Base-by-base conservation (phyloP, 2,888 invertebrate species). In the Chironomus riparius region DNA sequence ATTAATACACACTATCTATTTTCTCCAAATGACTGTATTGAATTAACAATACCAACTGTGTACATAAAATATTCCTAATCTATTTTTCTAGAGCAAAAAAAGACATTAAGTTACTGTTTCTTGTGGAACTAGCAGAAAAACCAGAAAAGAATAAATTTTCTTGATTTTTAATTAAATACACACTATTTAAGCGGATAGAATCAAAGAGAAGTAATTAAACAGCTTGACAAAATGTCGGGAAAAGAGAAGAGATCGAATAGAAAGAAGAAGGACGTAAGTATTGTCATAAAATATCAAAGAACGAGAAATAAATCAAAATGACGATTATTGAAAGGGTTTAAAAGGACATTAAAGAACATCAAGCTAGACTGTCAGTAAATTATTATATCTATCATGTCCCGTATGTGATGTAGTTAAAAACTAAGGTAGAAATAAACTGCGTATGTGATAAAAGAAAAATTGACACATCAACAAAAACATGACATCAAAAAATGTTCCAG, bases 401-500 rank as follows among this genome's bases (percentile, higher is more conserved):
- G 24, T 0, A 15, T 38, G 13, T 12, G 6, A 22, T 68, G 15
- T 3, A 4, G 3, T 5, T 22, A 69, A 38, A 2, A 50, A 56
- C 15, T 7, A 15, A 68, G 1, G 24, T 28, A 28, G n/a, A 28
- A 7, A 47, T n/a, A 12, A 18, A 73, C 21, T 73, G 47, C 68
- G 48, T 48, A 74, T 62, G 15, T 48, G 22, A 47, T 65, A 13
- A 22, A 24, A 65, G n/a, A 62, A 74, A 74, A 22, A 38, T 38
- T 74, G 74, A 74, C 74, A 74, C 74, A 74, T 74, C 74, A 74
- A 65, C 65, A 74, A 61, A 61, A 62, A 72, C 12, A 70, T 18
- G 12, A 65, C 65, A 21, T 65, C 12, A 65, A 65, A 62, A 65
- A 65, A 18, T 65, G 21, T 21, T 21, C 18, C 15, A 56, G 15